Evolutionary conservation across 2,113 vertebrate species (phyloP), one percentile per base, ranked within the genome.

Genomic region (Polypterus bichir): DNA sequence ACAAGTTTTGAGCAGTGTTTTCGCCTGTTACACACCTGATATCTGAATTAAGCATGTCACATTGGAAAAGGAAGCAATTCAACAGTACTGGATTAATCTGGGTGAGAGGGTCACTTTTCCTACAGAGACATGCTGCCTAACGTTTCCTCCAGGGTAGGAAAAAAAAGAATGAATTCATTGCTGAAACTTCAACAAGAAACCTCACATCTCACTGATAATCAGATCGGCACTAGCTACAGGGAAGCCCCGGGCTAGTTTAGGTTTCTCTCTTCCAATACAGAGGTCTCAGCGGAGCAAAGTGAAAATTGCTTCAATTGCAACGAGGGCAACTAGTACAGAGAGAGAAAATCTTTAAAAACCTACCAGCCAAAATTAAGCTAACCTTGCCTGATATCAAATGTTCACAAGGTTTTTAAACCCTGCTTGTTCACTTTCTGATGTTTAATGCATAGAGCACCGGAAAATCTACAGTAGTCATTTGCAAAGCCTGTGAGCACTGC

Each of bases 161-260:
- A 47, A 48, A 56, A 56, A 46, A 56, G n/a, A 63, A 52, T 63
- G 54, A 63, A 48, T 47, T 54, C 54, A 47, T 46, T 63, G n/a
- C 6, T 54, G 51, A 56, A 54, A 51, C 56, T 46, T 74, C 69
- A 74, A 79, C 69, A 75, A 64, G 64, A 60, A 71, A 73, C 67
- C 69, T 74, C 65, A 71, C 73, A 70, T 68, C 65, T 10, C 8
- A 64, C 72, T 75, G 74, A 78, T 77, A 75, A 80, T 79, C 72
- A 74, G 71, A 77, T 73, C 65, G 76, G 65, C 69, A 65, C 72
- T 71, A 54, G 65, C 75, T 64, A 46, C 62, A 74, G 73, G 67
- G 66, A 72, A 67, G 75, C 74, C 74, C 71, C 48, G 3, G 73
- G 75, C 76, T 70, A 74, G 68, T 73, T 69, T 70, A 66, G 61